Base-by-base conservation (phyloP, 2,888 invertebrate species). In the Tachina fera region DNA sequence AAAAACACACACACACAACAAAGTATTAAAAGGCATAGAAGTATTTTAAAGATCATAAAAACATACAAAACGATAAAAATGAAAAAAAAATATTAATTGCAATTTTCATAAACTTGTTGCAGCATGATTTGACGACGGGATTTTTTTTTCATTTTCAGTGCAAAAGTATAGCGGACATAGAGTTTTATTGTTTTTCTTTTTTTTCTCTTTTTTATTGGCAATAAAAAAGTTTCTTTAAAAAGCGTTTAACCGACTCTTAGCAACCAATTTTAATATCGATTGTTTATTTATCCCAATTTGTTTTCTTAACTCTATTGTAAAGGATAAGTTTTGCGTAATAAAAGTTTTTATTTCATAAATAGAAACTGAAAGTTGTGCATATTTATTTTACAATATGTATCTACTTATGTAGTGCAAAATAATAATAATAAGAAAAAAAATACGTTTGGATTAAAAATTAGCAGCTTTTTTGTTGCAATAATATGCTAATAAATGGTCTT, bases 31-130 rank as follows among this genome's bases (percentile, higher is more conserved):
- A 49, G 60, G 31, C 72, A 11, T 39, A 47, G 39, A 61, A 75
- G 76, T 65, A 56, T 67, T 56, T 31, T 56, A 76, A 76, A 67
- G 43, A n/a, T 65, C 39, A 65, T 67, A 67, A 76, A 76, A 76
- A 76, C 31, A 41, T 61, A 61, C 49, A 22, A 74, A 74, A 61
- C 39, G 41, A 74, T 61, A 51, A 61, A 74, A 19, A 31, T 31
- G 2, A 31, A 31, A 31, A 31, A 31, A 31, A 31, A 31, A 49
- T n/a, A 74, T 74, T 19, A 74, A 61, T 61, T 74, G 49, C 51
- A 41, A 14, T 53, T 60, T 31, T 31, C 31, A 31, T 31, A 49
- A 16, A 14, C 51, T 41, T 61, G 61, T 9, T 61, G 49, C 47
- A 60, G 60, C 49, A 39, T 72, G 60, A 72, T 19, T 60, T 60